Conservation (phyloP, 2,797 vertebrate genomes). For the Sphenopsis melanotis region DNA sequence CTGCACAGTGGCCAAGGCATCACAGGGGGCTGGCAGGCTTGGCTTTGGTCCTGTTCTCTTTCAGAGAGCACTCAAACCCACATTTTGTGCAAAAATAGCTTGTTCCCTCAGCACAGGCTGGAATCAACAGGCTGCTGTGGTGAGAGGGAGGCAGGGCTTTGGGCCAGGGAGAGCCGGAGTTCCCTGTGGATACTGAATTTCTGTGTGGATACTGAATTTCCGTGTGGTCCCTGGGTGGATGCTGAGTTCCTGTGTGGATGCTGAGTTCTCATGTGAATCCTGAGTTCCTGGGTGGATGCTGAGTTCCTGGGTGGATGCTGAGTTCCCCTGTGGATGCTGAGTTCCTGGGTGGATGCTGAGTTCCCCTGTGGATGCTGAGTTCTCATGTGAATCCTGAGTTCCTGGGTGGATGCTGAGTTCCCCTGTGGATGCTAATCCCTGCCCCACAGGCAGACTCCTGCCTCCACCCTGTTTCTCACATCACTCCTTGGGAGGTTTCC, state of each 20-base stretch:
- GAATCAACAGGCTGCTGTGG: not conserved
- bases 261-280: too few species aligned
- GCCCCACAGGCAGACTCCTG: not conserved
- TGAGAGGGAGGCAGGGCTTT: not conserved
- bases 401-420: too few species aligned
- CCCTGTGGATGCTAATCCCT: not conserved
- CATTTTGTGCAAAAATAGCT: not conserved
- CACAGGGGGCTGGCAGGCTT: not conserved
- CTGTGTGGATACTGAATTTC: not conserved
- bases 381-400: not conserved
- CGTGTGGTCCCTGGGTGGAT: not conserved
- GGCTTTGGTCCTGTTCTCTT: not conserved
- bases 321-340: too few species aligned
- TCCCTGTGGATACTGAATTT: rapidly evolving
- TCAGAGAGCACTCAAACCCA: not conserved
- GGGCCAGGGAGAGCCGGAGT: not conserved
- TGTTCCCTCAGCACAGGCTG: not conserved
- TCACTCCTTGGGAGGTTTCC: not conserved
- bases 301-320: too few species aligned
- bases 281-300: too few species aligned
- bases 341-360: not conserved
- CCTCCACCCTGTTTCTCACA: not conserved
- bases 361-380: not conserved
- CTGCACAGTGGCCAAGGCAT: not conserved
- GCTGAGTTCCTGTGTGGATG: not conserved